A percentile compares a stretch with the other conserved stretches of the same genome.
Evolutionary conservation across 64 coral and sea anemone species (phyloP).

Genomic region (Montipora sp.): DNA sequence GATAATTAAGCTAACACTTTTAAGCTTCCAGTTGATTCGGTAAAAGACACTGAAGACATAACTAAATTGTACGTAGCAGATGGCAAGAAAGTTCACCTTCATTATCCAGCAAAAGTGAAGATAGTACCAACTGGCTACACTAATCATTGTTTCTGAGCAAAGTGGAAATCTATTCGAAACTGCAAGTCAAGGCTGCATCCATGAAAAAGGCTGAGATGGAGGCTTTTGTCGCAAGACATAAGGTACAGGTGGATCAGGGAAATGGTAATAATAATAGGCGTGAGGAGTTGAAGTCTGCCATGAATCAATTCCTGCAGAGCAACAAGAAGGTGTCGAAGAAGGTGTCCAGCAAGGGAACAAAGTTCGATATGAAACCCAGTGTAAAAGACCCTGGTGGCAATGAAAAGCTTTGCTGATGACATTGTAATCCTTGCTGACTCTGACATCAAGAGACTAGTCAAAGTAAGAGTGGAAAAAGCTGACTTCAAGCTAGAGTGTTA

Average conservation of each 20-base stretch:
- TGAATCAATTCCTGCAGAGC: constrained; percentile 55
- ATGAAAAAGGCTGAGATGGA: constrained; percentile 53
- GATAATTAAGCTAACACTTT: constrained; percentile 59
- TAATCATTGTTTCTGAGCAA: constrained; percentile 43
- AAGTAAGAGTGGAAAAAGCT: constrained; percentile 50
- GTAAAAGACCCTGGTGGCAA: constrained; percentile 47
- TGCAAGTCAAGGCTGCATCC: constrained; percentile 14
- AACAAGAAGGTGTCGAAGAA: constrained; percentile 51
- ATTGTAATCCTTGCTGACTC: constrained; percentile 67
- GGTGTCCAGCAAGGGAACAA: constrained; percentile 49
- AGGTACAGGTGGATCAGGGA: background rate
- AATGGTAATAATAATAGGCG: background rate
- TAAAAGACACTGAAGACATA: constrained; percentile 62
- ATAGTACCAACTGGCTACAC: constrained; percentile 47
- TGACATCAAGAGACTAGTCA: constrained; percentile 6
- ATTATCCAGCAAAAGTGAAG: constrained; percentile 65
- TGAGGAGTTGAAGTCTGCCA: constrained; percentile 67
- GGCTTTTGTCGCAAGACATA: constrained; percentile 51
- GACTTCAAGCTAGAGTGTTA: constrained; percentile 55
- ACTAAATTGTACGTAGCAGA: constrained; percentile 65
- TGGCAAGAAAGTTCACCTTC: constrained; percentile 62
- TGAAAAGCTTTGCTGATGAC: constrained; percentile 55
- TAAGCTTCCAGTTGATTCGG: constrained; percentile 35
- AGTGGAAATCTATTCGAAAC: constrained; percentile 18
- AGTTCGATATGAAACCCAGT: constrained; percentile 44